phyloP scores from a whole-genome alignment of 92 coral and sea anemone species.

The Actinostola sp. region DNA sequence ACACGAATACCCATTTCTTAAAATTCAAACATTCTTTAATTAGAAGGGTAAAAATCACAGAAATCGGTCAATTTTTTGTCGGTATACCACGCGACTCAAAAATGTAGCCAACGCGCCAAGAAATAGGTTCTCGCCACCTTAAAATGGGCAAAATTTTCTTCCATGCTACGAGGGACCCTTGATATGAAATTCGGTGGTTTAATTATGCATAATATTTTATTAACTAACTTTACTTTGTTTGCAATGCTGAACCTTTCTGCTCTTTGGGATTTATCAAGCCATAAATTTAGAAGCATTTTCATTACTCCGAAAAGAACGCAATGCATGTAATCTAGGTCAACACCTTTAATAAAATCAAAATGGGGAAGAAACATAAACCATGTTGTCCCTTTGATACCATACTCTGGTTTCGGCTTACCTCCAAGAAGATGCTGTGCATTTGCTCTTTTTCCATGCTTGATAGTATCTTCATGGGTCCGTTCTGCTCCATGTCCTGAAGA shows the following conservation, averaged over 20 bases:
- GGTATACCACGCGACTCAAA: too few relatives aligned
- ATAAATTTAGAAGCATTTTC: slow-evolving; percentile 52
- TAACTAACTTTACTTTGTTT: slow-evolving; percentile 22
- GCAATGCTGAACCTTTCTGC: slow-evolving; percentile 32
- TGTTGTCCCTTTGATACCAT: slow-evolving; percentile 54
- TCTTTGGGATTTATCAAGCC: slow-evolving; percentile 41
- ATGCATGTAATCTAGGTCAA: slow-evolving; percentile 60
- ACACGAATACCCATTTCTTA: too few relatives aligned
- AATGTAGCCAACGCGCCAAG: too few relatives aligned
- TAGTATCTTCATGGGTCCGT: slow-evolving; percentile 31
- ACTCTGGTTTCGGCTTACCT: slow-evolving; percentile 14
- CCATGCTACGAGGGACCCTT: slow-evolving; percentile 43
- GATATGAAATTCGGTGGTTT: slow-evolving; percentile 50
- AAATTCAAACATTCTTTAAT: too few relatives aligned
- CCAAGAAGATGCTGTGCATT: slow-evolving; percentile 12
- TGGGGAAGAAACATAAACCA: slow-evolving; percentile 52
- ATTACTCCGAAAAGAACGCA: slow-evolving; percentile 47
- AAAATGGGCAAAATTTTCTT: slow-evolving; percentile 31
- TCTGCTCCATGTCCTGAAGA: slow-evolving; percentile 23
- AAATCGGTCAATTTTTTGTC: too few relatives aligned
- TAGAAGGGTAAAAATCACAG: too few relatives aligned
- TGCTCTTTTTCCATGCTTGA: slow-evolving; percentile 21
- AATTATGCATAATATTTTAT: too few relatives aligned
- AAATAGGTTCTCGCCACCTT: too few relatives aligned
- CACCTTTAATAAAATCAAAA: slow-evolving; percentile 59